Evolutionary conservation across 2,797 vertebrate genomes (phyloP), one percentile per base, ranked within the genome.

Genomic region (Pogoniulus pusillus): DNA sequence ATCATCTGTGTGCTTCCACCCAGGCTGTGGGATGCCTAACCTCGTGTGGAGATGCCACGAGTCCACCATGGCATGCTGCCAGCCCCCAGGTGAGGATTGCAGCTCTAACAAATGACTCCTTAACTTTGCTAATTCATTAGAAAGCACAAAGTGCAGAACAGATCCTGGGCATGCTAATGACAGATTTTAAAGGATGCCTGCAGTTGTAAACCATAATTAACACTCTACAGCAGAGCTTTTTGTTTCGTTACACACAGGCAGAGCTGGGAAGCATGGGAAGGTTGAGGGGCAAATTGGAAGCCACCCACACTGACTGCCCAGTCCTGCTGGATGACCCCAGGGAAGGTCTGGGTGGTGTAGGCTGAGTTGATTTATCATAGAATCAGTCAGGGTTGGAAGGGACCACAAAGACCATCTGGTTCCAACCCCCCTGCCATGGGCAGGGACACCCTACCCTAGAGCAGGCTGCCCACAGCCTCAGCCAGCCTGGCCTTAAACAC

Each of bases 181-280:
- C 89, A 91, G 89, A 91, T 91, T 96, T 93, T 89, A 94, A 90
- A 94, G 93, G 90, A 96, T 97, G 94, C 43, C 79, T 89, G 85
- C 11, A 2, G 12, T 80, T 30, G 41, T 93, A 94, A 95, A 90
- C 79, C 43, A 6, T 94, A 89, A 96, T 93, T 96, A 96, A 82
- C 68, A 65, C 68, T 89, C 90, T 85, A 27, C 59, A 93, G 78
- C 64, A 51, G 79, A 85, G 41, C 9, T 93, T 77, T 29, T 78
- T 88, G 41, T 77, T 77, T 71, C 76, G 90, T 94, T 62, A 41
- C 57, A 32, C 19, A 9, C 57, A 35, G 64, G 65, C 77, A 84
- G 45, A 49, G 73, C 81, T 72, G 45, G 73, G 29, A 89, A 39
- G 53, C 39, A 57, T 0, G 0, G 5, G 12, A 29, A 73, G 17